Evolutionary conservation across 2,888 invertebrate species (phyloP), one percentile per base, ranked within the genome.

Genomic region (Orthosia gothica): DNA sequence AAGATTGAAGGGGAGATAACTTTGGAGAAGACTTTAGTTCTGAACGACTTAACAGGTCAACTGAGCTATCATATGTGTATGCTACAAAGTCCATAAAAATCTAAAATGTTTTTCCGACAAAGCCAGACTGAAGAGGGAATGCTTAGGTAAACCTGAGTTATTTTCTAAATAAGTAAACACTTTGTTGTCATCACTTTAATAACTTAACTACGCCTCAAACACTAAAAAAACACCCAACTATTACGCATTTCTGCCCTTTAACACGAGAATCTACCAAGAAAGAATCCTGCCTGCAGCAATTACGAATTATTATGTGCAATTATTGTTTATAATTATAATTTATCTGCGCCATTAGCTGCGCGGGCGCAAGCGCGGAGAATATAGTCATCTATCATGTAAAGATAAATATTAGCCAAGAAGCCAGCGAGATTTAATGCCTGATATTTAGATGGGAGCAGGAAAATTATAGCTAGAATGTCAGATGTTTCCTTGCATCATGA

Each of bases 271-370:
- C 54, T 66, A 66, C 49, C 26, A 15, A 47, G 26, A 77, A 76
- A 79, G 83, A 86, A 79, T 87, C 68, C 72, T 66, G 66, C 63
- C 26, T 23, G 63, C 64, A 54, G 59, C 66, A 77, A 85, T 88
- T 83, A 82, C 75, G 70, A 88, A 82, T 83, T 76, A 85, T 88
- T 87, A 87, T 55, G 78, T 79, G 82, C 74, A 82, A 88, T 87
- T 81, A 86, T 83, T 82, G 81, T 84, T 84, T 82, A 74, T 87
- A 87, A 84, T 84, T 86, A 80, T 70, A 77, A 86, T 86, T 84
- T 86, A 86, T 85, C 76, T 40, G 47, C 62, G 68, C 74, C 74
- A 82, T 87, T 84, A 83, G 68, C 57, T 54, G 72, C 73, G 73
- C 61, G 12, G 55, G 66, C 67, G 72, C 79, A 74, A 68, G 57